Evolutionary conservation across 2,113 vertebrate species (phyloP).

Genomic region (Atlantisia rogersi): DNA sequence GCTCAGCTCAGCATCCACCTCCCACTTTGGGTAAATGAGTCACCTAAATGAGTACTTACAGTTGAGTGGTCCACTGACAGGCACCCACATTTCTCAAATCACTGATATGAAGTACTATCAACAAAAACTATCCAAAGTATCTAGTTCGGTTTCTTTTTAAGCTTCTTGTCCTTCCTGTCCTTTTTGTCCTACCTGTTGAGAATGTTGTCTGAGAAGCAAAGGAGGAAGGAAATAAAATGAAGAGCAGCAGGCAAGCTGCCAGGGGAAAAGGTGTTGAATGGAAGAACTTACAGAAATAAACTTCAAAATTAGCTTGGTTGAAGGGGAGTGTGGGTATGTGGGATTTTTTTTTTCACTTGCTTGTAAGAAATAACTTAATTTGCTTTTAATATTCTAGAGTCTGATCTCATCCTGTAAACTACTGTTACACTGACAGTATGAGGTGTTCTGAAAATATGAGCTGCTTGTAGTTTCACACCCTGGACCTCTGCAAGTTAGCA

Average conservation of each 20-base stretch:
- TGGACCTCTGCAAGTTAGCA: neutral
- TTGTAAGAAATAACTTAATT: neutral
- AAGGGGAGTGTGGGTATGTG: neutral
- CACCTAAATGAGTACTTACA: neutral
- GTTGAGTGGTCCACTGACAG: neutral
- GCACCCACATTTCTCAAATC: neutral
- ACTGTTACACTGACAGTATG: neutral
- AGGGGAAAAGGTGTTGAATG: neutral
- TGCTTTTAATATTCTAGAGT: neutral
- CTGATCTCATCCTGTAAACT: neutral
- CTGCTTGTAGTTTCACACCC: neutral
- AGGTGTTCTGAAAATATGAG: neutral
- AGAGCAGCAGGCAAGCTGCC: neutral
- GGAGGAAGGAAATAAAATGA: neutral
- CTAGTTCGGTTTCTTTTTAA: neutral
- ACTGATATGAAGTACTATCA: neutral
- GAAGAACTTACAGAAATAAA: neutral
- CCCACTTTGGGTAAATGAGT: constrained; percentile 8
- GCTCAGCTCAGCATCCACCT: constrained; percentile 47
- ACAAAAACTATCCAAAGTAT: neutral
- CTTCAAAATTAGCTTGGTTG: neutral
- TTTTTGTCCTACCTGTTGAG: neutral
- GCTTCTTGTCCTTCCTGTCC: neutral
- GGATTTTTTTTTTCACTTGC: neutral
- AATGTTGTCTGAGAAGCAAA: neutral